These are phyloP conservation scores for Eupithecia subumbrata DNA, from an alignment of 2,888 invertebrate genomes.

Conservation along the genomic window DNA sequence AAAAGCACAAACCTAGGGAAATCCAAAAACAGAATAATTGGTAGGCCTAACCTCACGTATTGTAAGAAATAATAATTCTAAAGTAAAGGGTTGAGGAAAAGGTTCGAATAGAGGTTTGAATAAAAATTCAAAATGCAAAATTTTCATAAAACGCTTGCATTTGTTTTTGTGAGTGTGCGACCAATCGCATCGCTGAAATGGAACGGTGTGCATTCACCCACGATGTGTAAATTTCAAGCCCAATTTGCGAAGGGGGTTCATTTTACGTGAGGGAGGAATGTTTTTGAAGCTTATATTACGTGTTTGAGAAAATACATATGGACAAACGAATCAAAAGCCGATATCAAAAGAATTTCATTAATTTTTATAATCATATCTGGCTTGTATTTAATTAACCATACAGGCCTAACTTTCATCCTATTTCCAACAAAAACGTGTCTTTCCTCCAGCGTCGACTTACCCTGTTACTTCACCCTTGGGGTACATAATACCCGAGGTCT, in stretches of 20 bases:
- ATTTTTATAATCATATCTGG: neutral
- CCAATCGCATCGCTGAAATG: constrained; percentile 17
- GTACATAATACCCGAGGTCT: constrained; percentile 36
- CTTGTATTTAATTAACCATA: neutral
- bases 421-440: neutral
- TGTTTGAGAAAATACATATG: neutral
- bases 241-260: constrained; percentile 23
- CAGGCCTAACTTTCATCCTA: neutral
- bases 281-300: neutral
- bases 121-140: neutral
- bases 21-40: neutral
- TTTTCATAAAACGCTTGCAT: neutral
- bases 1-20: neutral
- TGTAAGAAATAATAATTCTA: no score
- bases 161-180: constrained; percentile 6
- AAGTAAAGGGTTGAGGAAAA: neutral
- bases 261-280: constrained; percentile 4
- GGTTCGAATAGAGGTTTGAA: neutral
- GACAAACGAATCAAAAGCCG: neutral
- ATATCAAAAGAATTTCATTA: neutral
- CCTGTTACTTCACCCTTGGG: constrained; percentile 38
- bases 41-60: no score
- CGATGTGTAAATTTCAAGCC: constrained; percentile 28
- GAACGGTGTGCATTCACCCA: constrained; percentile 23
- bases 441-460: constrained; percentile 32